A percentile compares a stretch with the other conserved stretches of the same genome.
phyloP scores from a whole-genome alignment of 2,797 vertebrate genomes.

The Kryptolebias ocellatus region DNA sequence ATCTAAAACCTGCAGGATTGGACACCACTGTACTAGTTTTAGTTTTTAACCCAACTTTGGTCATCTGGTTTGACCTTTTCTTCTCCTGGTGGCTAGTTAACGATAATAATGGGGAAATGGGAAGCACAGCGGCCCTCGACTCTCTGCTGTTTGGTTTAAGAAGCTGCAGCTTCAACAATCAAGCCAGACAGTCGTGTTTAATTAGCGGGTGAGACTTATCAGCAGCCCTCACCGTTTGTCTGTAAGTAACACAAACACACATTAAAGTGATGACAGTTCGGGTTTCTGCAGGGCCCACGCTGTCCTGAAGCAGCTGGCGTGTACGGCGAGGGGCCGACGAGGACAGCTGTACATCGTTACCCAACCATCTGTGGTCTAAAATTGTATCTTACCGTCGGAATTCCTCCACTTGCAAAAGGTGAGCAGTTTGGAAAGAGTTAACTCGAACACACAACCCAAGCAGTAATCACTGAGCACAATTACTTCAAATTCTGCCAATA shows the following conservation, averaged over 20 bases:
- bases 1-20: too few species aligned
- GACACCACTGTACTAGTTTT: too few species aligned
- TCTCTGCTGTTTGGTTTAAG: constrained; percentile 58
- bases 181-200: constrained; percentile 55
- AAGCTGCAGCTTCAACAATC: constrained; percentile 48
- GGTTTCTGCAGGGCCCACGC: constrained; percentile 23
- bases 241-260: constrained; percentile 47
- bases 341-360: constrained; percentile 60
- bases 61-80: too few species aligned
- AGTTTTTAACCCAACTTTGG: too few species aligned
- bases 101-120: too few species aligned
- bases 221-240: constrained; percentile 40
- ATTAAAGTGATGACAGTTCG: constrained; percentile 33
- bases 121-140: too few species aligned
- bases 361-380: constrained; percentile 68
- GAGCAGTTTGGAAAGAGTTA: constrained; percentile 28
- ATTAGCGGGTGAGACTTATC: constrained; percentile 58
- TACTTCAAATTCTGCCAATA: too few species aligned
- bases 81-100: too few species aligned
- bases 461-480: too few species aligned
- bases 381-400: constrained; percentile 71
- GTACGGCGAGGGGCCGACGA: constrained; percentile 34
- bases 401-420: constrained; percentile 52
- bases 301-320: constrained; percentile 8
- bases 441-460: too few species aligned